Evolutionary conservation across 2,888 invertebrate genomes (phyloP).

Genomic region (Heliconius hortense): DNA sequence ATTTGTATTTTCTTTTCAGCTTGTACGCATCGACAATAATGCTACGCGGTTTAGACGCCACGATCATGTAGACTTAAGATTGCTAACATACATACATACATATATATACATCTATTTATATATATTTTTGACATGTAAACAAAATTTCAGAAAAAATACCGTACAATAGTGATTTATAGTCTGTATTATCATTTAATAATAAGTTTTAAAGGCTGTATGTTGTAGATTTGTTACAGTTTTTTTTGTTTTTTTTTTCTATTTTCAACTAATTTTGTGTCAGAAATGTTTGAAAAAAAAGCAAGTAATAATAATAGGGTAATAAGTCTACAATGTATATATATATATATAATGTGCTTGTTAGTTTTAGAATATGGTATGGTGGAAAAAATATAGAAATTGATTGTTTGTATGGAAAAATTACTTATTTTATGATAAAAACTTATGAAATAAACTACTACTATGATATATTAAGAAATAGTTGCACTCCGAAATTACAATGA

Average conservation of each 20-base stretch:
- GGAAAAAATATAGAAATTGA: neutral
- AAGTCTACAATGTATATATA: slow-evolving; percentile 22
- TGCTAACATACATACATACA: slow-evolving; percentile 32
- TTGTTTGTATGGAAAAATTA: slow-evolving; percentile 19
- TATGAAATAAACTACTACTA: neutral
- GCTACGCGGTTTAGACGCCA: slow-evolving; percentile 44
- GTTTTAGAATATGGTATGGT: slow-evolving; percentile 14
- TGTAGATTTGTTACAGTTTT: slow-evolving; percentile 18
- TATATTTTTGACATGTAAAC: slow-evolving; percentile 42
- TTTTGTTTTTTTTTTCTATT: neutral
- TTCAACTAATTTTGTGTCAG: neutral
- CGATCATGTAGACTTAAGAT: slow-evolving; percentile 38
- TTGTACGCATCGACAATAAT: slow-evolving; percentile 74
- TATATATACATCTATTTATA: slow-evolving; percentile 34
- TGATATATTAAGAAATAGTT: neutral
- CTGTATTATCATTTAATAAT: slow-evolving; percentile 24
- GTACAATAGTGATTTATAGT: slow-evolving; percentile 35
- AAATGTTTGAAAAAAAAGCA: neutral
- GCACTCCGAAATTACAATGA: neutral
- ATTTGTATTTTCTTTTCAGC: slow-evolving; percentile 58
- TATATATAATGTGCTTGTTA: slow-evolving; percentile 16
- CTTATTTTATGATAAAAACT: neutral
- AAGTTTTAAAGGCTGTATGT: slow-evolving; percentile 22
- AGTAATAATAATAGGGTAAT: slow-evolving; percentile 9
- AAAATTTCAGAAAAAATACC: slow-evolving; percentile 18